Percentiles rank a stretch among this genome's conserved stretches.
These are phyloP conservation scores for Hemiprocne comata DNA, from an alignment of 2,113 vertebrate species.

Conservation along the genomic window DNA sequence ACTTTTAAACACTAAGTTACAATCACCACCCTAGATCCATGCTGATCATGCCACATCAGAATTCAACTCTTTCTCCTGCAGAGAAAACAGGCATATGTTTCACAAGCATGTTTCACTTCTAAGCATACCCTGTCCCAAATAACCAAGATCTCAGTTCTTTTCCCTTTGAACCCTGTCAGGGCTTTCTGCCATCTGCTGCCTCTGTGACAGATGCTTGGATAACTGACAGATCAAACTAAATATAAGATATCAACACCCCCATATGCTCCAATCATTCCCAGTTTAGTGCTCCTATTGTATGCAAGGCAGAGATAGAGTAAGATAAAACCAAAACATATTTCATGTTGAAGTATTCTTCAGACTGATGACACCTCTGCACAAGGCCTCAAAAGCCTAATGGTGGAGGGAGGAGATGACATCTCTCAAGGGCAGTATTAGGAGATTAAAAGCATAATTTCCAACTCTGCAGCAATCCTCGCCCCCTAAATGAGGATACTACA, in stretches of 20 bases:
- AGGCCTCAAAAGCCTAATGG: neutral
- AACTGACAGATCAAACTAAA: slow-evolving; percentile 71
- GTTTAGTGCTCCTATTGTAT: slow-evolving; percentile 68
- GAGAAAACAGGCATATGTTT: neutral
- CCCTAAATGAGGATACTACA: neutral
- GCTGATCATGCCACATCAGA: neutral
- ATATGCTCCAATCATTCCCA: slow-evolving; percentile 49
- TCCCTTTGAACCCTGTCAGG: slow-evolving; percentile 58
- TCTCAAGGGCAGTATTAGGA: neutral
- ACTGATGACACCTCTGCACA: neutral
- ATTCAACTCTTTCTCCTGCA: neutral
- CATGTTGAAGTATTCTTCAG: slow-evolving; percentile 24
- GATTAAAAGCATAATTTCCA: neutral
- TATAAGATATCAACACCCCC: slow-evolving; percentile 65
- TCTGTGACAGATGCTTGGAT: slow-evolving; percentile 62
- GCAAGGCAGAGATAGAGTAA: slow-evolving; percentile 61
- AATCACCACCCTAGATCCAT: neutral
- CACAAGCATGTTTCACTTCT: neutral
- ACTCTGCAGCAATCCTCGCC: neutral
- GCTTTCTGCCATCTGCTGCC: slow-evolving; percentile 64
- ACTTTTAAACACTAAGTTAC: neutral
- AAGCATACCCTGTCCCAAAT: neutral
- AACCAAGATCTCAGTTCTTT: slow-evolving; percentile 12
- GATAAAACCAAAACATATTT: slow-evolving; percentile 58
- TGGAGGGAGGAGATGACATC: neutral